These are phyloP conservation scores for Myotis daubentonii DNA, from an alignment of 2,797 vertebrate species.

Conservation along the genomic window DNA sequence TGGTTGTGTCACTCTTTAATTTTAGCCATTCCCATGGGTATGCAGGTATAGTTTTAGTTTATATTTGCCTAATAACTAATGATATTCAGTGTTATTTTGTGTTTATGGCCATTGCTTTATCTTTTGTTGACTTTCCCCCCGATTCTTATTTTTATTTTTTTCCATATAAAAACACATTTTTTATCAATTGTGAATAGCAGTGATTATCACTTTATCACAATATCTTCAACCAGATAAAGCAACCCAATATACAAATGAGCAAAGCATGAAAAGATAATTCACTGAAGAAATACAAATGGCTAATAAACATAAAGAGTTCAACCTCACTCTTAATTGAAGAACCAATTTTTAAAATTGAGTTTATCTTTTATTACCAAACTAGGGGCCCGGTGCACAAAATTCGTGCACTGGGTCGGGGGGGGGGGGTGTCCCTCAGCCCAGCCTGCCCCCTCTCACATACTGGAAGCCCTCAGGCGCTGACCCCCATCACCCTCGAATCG, in stretches of 20 bases:
- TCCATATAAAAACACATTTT: neutral
- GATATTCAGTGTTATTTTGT: neutral
- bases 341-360: neutral
- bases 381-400: too few relatives aligned
- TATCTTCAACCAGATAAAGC: conserved; percentile 6
- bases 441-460: too few relatives aligned
- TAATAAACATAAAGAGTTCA: neutral
- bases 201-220: neutral
- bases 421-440: too few relatives aligned
- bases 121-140: neutral
- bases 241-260: neutral
- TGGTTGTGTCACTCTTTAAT: neutral
- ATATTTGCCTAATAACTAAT: neutral
- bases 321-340: neutral
- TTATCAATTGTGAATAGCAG: neutral
- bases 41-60: neutral
- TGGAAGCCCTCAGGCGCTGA: too few relatives aligned
- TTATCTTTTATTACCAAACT: conserved; percentile 15
- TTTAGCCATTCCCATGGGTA: neutral
- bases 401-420: too few relatives aligned
- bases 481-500: too few relatives aligned
- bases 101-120: neutral
- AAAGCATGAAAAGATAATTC: conserved; percentile 8
- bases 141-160: neutral
- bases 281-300: neutral